A percentile compares a stretch with the other conserved stretches of the same genome.
These are phyloP conservation scores for Liasis olivaceus DNA, from an alignment of 2,797 vertebrate species.

Conservation along the genomic window DNA sequence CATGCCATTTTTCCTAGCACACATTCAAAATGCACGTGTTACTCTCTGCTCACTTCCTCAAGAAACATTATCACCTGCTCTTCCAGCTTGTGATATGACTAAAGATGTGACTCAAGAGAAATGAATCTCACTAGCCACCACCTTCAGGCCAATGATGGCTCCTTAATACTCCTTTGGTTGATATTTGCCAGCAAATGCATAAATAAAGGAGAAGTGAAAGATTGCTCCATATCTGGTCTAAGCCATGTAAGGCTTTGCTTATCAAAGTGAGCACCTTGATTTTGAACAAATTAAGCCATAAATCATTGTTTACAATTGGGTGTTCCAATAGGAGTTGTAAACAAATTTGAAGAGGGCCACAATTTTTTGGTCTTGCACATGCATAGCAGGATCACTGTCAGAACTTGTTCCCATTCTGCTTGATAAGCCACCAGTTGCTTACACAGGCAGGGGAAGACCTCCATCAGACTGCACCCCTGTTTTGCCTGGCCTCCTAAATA, in stretches of 20 bases:
- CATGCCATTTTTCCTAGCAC: slow-evolving; percentile 20
- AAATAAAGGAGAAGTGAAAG: background rate
- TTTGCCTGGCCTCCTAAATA: background rate
- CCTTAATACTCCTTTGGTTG: background rate
- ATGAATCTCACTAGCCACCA: background rate
- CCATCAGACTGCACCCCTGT: background rate
- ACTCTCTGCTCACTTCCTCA: background rate
- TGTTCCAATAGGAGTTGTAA: background rate
- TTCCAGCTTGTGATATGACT: background rate
- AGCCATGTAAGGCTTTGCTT: background rate
- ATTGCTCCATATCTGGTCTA: background rate
- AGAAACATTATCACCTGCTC: background rate
- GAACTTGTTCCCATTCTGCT: background rate
- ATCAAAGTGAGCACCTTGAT: background rate
- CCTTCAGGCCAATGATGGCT: background rate
- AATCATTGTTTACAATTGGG: background rate
- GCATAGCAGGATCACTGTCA: background rate
- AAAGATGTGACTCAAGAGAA: background rate
- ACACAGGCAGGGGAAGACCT: background rate
- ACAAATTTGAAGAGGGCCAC: background rate
- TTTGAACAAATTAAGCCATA: background rate
- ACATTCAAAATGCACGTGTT: rapidly evolving
- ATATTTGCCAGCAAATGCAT: too few species aligned
- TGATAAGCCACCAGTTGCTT: background rate
- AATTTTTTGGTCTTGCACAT: background rate